Conservation (phyloP, 2,113 vertebrate species). For the Sterrhoptilus dennistouni region DNA sequence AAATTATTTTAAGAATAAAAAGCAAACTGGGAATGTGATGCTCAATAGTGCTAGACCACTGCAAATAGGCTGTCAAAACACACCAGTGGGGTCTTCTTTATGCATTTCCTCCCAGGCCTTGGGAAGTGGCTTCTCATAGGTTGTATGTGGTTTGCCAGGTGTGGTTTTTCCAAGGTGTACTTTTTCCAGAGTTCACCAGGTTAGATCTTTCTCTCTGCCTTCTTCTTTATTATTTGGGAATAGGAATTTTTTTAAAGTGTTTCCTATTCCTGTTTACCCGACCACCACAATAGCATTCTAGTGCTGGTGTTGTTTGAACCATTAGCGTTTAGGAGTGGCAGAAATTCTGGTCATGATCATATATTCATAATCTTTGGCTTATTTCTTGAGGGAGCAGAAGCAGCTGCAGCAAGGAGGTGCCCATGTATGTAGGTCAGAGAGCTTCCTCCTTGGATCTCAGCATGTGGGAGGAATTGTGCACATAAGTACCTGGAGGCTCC, state of each 20-base stretch:
- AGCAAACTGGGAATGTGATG: neutral
- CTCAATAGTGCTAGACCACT: neutral
- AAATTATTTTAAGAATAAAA: neutral
- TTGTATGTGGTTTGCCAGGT: neutral
- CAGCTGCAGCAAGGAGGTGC: neutral
- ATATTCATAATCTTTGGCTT: neutral
- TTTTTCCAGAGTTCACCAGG: neutral
- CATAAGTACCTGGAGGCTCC: neutral
- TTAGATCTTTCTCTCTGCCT: neutral
- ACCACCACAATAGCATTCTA: neutral
- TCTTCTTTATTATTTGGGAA: neutral
- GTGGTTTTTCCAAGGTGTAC: neutral
- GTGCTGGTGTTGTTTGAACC: neutral
- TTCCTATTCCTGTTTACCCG: neutral
- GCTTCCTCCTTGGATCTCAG: neutral
- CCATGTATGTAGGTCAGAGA: neutral
- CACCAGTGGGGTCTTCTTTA: accelerated
- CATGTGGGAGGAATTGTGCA: neutral
- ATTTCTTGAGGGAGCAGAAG: neutral
- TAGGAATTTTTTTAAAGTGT: neutral
- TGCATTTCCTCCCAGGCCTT: neutral
- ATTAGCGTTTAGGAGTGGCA: neutral
- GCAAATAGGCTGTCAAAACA: neutral
- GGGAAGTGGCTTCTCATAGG: neutral
- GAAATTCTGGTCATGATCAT: neutral